Evolutionary conservation across 2,888 invertebrate species (phyloP), one percentile per base, ranked within the genome.

Genomic region (Dasysyrphus albostriatus): DNA sequence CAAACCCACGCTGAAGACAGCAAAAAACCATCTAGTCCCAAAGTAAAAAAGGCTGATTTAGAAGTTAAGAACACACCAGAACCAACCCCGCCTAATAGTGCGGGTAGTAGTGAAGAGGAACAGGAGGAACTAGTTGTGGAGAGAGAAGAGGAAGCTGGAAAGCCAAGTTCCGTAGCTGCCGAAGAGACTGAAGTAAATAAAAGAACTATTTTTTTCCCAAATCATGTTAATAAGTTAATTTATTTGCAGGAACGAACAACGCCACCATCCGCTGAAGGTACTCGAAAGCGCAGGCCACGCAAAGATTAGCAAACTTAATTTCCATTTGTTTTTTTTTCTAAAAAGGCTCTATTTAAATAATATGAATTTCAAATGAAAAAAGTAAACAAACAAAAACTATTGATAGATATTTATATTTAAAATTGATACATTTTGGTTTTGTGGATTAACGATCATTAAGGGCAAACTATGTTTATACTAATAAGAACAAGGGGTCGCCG

Each of bases 31-130:
- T 89, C 90, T 90, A 91, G 92, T 91, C 91, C 90, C 88, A 92
- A 91, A 88, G 90, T 89, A 80, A 91, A 91, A 90, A 92, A 93
- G 91, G 92, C 93, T 90, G 93, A 93, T 91, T 91, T 93, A 90
- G 92, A 92, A 90, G 90, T 91, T 90, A 90, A 73, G 83, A 85
- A 56, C 67, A 80, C 54, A 88, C 88, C 29, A 78, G 88, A 61
- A 87, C 77, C 74, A 76, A 61, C 70, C 32, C 47, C 83, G 51
- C 54, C 42, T 74, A 89, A 88, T 84, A 77, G 88, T 89, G 59
- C 89, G 88, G 81, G 83, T 89, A 63, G 89, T 77, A 76, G 88
- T 74, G 59, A 88, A 84, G 51, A 88, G 79, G 47, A 89, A 90
- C 72, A 72, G 16, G 88, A 89, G 63, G 88, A 89, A 19, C 88